Evolutionary conservation across 2,888 invertebrate genomes (phyloP).

Genomic region (Lycia hirtaria): DNA sequence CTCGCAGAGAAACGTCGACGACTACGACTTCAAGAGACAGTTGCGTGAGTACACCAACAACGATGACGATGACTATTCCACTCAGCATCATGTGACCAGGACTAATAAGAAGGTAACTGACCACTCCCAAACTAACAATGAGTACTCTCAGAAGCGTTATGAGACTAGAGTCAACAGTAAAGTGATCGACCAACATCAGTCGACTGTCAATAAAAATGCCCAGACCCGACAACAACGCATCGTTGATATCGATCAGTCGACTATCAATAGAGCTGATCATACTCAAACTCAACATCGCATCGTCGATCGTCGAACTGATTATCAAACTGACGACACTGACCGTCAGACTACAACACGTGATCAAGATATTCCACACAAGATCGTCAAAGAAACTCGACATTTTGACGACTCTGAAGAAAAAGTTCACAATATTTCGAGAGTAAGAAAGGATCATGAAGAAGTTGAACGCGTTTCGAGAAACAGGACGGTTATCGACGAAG

Average conservation of each 20-base stretch:
- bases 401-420: conserved; percentile 42
- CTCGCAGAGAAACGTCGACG: conserved; percentile 69
- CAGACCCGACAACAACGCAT: background rate
- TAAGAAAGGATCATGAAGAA: conserved; percentile 45
- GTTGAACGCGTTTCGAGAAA: conserved; percentile 8
- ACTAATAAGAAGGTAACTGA: conserved; percentile 42
- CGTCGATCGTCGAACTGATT: conserved; percentile 43
- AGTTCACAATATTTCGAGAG: conserved; percentile 49
- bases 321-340: conserved; percentile 45
- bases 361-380: conserved; percentile 39
- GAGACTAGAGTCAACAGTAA: conserved; percentile 39
- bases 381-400: conserved; percentile 51
- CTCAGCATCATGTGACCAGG: conserved; percentile 41
- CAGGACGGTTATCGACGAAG: background rate
- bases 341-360: conserved; percentile 43
- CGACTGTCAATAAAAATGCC: conserved; percentile 34
- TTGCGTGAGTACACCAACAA: conserved; percentile 45
- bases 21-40: conserved; percentile 63
- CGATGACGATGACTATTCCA: conserved; percentile 45
- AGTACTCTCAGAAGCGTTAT: conserved; percentile 36
- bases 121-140: conserved; percentile 41
- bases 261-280: conserved; percentile 41
- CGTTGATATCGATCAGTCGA: conserved; percentile 34
- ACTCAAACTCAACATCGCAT: conserved; percentile 38
- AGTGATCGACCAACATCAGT: conserved; percentile 37